Evolutionary conservation across 2,888 invertebrate species (phyloP), one percentile per base, ranked within the genome.

Genomic region (Tenthredo distinguenda): DNA sequence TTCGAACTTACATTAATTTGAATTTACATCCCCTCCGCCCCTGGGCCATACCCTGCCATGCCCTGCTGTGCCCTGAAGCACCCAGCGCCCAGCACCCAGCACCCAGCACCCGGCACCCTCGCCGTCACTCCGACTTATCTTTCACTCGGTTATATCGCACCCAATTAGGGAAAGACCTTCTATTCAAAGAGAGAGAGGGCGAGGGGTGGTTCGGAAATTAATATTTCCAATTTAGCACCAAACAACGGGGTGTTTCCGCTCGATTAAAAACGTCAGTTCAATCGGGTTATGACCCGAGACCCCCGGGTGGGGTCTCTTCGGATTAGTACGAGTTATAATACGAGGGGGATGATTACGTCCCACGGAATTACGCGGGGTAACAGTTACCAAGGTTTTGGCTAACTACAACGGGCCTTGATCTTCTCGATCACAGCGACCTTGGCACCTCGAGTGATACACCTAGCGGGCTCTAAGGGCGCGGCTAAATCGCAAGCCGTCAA

Each of bases 1-100:
- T 83, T 62, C 68, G 83, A 83, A 83, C 62, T 83, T 83, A 65
- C 71, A 65, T 68, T 83, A 58, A 83, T 83, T 83, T 71, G 68
- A 68, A 83, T 83, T 71, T 37, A 68, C 71, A 65, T 34, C 34
- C 26, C 34, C 5, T 6, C 68, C 68, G 18, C 15, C 18, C 34
- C 34, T 34, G n/a, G 55, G n/a, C 31, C 34, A 68, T 34, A 15
- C 15, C 15, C 15, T 7, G 55, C 55, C 7, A 7, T n/a, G n/a
- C n/a, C 55, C 7, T 55, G n/a, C 15, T 12, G 47, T n/a, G 50
- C n/a, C 55, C 7, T n/a, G n/a, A 2, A 47, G 47, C 47, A 40
- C 40, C 37, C 37, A 6, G 37, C 40, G 9, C 40, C 40, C 40
- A 40, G 40, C 40, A 40, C 9, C 37, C 37, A 6, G 37, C 40